Base-by-base conservation (phyloP, 2,888 invertebrate genomes). In the Cephus pygmeus region DNA sequence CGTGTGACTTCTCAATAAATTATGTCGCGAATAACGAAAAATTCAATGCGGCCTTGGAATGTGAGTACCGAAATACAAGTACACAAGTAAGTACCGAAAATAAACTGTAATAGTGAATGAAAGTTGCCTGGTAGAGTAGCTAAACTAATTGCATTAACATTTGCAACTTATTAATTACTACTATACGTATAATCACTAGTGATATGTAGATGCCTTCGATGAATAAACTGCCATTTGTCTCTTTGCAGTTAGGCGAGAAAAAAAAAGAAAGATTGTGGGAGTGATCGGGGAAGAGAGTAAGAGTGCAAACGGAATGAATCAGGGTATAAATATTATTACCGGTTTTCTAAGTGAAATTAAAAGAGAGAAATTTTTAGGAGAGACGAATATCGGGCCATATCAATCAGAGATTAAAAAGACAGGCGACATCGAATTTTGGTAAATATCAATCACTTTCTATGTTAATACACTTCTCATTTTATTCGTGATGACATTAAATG, bases 121-220 rank as follows among this genome's bases (percentile, higher is more conserved):
- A 86, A 86, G 86, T 86, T 86, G 86, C 86, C 86, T 86, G 86
- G 86, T 86, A 86, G 86, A 86, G 86, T 86, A 86, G 86, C 84
- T 85, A 83, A 86, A 80, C 81, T 82, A 79, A 84, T 82, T 78
- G 40, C 31, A 71, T 31, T 33, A 34, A 71, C 71, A 34, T 71
- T 31, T 40, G 40, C 23, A 40, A 23, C 71, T 33, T 71, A 12
- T 71, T 33, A 33, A 71, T 71, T 71, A 33, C 30, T 34, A 31
- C 31, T 71, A 71, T 34, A 34, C 15, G 31, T 71, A 34, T 34
- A 34, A 71, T 71, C 71, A 71, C 30, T 33, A 33, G 31, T 71
- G 36, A 73, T 33, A 12, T 15, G 12, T 73, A 77, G 73, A 34
- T 69, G 73, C 69, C 76, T 68, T 40, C 40, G 40, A 40, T 15